Conservation (phyloP, 2,888 invertebrate genomes). For the Oxytorus armatus region DNA sequence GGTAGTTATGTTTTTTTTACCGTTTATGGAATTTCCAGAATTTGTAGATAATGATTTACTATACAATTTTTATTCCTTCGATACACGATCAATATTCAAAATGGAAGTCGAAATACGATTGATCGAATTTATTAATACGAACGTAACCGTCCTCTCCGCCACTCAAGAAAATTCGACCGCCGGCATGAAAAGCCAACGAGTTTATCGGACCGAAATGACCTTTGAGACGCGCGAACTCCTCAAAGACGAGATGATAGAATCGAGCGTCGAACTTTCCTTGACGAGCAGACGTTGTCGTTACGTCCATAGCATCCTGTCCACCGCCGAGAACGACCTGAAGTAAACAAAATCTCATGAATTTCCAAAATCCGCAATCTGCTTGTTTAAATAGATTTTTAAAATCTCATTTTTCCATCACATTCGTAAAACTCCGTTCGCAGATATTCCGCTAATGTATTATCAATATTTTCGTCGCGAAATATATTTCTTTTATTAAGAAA, state of each 20-base stretch:
- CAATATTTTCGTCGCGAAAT: too few species aligned
- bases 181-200: conserved; percentile 98
- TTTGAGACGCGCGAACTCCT: conserved; percentile 94
- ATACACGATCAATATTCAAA: conserved; percentile 90
- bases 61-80: conserved; percentile 34
- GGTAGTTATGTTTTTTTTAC: too few species aligned
- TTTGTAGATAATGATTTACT: conserved; percentile 1
- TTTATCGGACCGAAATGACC: conserved; percentile 99
- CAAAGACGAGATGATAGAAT: conserved; percentile 89
- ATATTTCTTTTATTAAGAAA: too few species aligned
- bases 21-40: neutral
- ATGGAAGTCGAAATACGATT: conserved; percentile 97
- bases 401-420: too few species aligned
- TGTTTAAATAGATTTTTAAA: conserved; percentile 5
- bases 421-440: too few species aligned
- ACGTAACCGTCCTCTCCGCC: conserved; percentile 99
- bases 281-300: conserved; percentile 96
- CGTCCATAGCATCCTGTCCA: conserved; percentile 99
- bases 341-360: too few species aligned
- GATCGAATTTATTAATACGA: conserved; percentile 97
- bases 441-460: too few species aligned
- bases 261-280: conserved; percentile 98
- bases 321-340: conserved; percentile 95
- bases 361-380: too few species aligned
- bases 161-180: conserved; percentile 97